Evolutionary conservation across 2,888 invertebrate species (phyloP).

Genomic region (Campoletis raptor): DNA sequence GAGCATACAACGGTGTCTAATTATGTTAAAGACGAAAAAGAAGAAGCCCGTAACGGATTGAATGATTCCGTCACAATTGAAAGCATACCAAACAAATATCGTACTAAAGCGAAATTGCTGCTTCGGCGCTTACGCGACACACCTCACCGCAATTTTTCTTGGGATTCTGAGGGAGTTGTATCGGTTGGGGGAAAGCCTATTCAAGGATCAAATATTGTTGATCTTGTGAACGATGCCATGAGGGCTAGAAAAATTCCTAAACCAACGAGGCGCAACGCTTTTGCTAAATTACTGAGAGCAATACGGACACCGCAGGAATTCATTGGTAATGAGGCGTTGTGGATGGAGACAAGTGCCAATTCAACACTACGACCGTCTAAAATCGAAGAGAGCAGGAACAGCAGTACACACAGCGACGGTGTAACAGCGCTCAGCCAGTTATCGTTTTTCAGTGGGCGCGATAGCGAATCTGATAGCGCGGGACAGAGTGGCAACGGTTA

Average conservation of each 20-base stretch:
- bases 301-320: conserved; percentile 26
- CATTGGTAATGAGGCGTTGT: neutral
- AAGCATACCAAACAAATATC: conserved; percentile 29
- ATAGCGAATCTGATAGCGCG: neutral
- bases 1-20: neutral
- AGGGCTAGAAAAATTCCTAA: conserved; percentile 22
- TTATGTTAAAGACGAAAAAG: neutral
- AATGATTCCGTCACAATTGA: conserved; percentile 44
- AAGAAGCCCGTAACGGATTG: neutral
- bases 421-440: too few relatives aligned
- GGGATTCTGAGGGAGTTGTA: conserved; percentile 21
- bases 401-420: neutral
- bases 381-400: neutral
- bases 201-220: conserved; percentile 55
- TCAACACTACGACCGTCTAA: conserved; percentile 32
- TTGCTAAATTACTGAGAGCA: conserved; percentile 39
- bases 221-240: conserved; percentile 55
- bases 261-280: conserved; percentile 26
- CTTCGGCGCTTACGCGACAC: conserved; percentile 13
- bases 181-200: conserved; percentile 27
- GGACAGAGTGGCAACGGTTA: conserved; percentile 9
- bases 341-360: conserved; percentile 26
- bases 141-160: conserved; percentile 4
- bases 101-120: conserved; percentile 42
- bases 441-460: conserved; percentile 28